Conservation (phyloP, 2,888 invertebrate species). For the Therioaphis trifolii region DNA sequence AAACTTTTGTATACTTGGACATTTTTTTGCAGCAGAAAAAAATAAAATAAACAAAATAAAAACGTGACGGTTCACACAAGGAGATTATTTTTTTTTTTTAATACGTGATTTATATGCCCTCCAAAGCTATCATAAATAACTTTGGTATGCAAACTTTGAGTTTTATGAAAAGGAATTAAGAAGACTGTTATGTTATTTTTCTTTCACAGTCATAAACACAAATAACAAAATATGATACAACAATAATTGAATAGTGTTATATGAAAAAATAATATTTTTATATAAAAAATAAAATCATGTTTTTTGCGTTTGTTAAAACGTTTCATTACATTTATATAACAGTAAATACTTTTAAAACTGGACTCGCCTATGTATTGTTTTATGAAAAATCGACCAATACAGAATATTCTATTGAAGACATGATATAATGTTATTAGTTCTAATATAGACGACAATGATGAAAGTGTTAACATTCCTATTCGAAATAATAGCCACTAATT, state of each 20-base stretch:
- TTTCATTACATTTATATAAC: too few relatives aligned
- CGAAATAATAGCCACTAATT: too few relatives aligned
- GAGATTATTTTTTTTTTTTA: conserved; percentile 18
- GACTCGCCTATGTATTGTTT: too few relatives aligned
- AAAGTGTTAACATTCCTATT: too few relatives aligned
- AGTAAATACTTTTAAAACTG: too few relatives aligned
- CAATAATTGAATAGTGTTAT: neutral
- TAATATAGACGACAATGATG: too few relatives aligned
- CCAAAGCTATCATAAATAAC: conserved; percentile 18
- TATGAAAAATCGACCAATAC: too few relatives aligned
- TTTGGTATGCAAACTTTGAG: neutral
- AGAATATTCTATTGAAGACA: too few relatives aligned
- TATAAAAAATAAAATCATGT: too few relatives aligned
- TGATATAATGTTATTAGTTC: too few relatives aligned
- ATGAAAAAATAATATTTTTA: too few relatives aligned
- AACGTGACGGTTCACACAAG: neutral
- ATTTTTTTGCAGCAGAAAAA: neutral
- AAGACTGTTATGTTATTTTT: neutral
- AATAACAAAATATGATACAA: neutral
- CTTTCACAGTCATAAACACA: neutral
- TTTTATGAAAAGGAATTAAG: neutral
- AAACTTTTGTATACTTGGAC: conserved; percentile 34
- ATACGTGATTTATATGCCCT: conserved; percentile 24
- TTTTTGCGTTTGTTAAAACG: too few relatives aligned
- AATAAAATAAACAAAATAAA: conserved; percentile 21